A percentile compares a stretch with the other conserved stretches of the same genome.
These are phyloP conservation scores for Hystrix brachyura DNA, from an alignment of 2,113 vertebrate species.

Conservation along the genomic window DNA sequence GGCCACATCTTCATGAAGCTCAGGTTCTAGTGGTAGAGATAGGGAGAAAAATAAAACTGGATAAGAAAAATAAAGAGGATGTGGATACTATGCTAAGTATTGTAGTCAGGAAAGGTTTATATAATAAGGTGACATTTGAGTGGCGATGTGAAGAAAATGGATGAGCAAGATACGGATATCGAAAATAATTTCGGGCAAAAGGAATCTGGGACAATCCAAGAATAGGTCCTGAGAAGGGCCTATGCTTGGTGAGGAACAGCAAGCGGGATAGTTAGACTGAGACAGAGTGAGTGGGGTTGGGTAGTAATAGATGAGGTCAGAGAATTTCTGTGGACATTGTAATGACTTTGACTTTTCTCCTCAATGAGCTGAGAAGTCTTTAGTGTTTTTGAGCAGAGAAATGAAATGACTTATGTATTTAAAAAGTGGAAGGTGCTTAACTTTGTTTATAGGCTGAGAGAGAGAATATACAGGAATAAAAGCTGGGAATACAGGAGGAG, in stretches of 20 bases:
- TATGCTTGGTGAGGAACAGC: background rate
- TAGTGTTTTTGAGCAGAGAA: background rate
- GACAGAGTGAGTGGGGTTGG: background rate
- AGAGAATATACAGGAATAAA: background rate
- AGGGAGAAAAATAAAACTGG: background rate
- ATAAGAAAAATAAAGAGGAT: background rate
- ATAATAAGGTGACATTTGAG: background rate
- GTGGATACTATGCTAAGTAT: background rate
- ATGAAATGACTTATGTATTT: background rate
- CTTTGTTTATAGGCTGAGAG: background rate
- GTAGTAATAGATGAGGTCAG: background rate
- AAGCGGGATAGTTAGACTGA: background rate
- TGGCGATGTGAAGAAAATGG: background rate
- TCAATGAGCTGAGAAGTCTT: background rate
- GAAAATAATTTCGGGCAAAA: background rate
- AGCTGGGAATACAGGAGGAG: background rate
- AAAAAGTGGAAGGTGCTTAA: background rate
- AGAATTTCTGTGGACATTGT: background rate
- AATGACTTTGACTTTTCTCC: background rate
- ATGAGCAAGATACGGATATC: background rate
- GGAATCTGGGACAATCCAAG: background rate
- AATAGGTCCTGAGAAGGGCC: background rate
- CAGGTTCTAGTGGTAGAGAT: background rate
- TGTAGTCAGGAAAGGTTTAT: background rate
- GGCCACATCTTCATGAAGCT: background rate